These are phyloP conservation scores for Cenopis cana DNA, from an alignment of 2,888 invertebrate genomes.

Conservation along the genomic window DNA sequence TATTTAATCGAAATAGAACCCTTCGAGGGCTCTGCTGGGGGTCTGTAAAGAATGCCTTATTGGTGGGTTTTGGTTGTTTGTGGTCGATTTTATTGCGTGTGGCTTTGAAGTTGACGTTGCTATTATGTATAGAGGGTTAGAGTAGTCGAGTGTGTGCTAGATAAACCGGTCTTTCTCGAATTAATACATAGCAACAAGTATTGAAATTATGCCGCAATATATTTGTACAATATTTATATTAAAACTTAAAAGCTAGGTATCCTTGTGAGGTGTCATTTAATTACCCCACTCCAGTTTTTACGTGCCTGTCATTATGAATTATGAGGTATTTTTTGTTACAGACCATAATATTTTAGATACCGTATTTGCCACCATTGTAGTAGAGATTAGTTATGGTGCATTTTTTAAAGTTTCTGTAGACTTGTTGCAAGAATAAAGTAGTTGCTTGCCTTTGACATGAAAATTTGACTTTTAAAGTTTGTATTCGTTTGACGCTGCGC, in stretches of 20 bases:
- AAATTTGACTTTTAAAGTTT: constrained; percentile 30
- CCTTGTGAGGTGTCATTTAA: no score
- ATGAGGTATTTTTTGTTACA: no score
- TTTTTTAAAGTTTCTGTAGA: not conserved
- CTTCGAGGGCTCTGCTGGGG: constrained; percentile 13
- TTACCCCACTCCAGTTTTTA: no score
- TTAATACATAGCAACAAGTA: no score
- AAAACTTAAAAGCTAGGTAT: no score
- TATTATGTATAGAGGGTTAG: not conserved
- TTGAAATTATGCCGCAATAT: no score
- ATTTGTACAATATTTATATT: no score
- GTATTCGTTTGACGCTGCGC: constrained; percentile 23
- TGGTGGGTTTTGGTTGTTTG: constrained; percentile 31
- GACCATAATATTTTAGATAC: no score
- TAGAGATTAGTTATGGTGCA: not conserved
- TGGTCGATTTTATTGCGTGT: constrained; percentile 21
- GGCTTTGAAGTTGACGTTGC: constrained; percentile 9
- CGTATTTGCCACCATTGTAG: no score
- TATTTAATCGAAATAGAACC: constrained; percentile 35
- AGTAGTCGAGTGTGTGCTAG: not conserved
- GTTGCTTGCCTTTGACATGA: constrained; percentile 23
- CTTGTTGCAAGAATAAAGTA: constrained; percentile 21
- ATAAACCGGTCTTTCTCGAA: not conserved
- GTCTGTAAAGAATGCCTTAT: constrained; percentile 30
- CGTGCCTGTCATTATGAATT: no score